Percentiles rank a stretch among this genome's conserved stretches.
These are phyloP conservation scores for Cryptoprocta ferox DNA, from an alignment of 2,797 vertebrate genomes.

Conservation along the genomic window DNA sequence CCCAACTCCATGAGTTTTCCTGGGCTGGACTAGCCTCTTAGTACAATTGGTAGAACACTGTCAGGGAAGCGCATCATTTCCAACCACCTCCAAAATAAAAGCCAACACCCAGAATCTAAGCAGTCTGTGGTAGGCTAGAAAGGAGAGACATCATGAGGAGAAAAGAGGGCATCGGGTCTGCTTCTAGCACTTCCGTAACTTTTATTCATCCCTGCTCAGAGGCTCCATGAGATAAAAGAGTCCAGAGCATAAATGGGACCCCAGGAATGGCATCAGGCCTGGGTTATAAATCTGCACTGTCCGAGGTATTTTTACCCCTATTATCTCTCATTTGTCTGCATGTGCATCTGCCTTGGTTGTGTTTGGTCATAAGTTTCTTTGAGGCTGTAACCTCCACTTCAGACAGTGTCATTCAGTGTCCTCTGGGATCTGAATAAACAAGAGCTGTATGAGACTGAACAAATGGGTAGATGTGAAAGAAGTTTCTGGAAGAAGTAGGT, in stretches of 20 bases:
- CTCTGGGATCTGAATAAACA: constrained; percentile 18
- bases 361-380: not conserved
- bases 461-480: constrained; percentile 22
- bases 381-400: not conserved
- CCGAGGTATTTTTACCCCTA: not conserved
- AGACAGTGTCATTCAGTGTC: not conserved
- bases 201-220: not conserved
- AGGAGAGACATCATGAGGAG: not conserved
- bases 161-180: not conserved
- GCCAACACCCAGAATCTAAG: not conserved
- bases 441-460: not conserved
- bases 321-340: not conserved
- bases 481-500: constrained; percentile 30
- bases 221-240: not conserved
- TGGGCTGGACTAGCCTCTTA: not conserved
- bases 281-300: not conserved
- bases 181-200: not conserved
- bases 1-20: not conserved
- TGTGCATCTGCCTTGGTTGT: not conserved
- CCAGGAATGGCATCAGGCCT: not conserved
- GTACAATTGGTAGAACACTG: rapidly evolving
- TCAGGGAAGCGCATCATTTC: not conserved
- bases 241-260: not conserved
- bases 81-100: not conserved
- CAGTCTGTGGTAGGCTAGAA: not conserved